Percentiles rank a stretch among this genome's conserved stretches.
These are phyloP conservation scores for mouse (Mus musculus) DNA, from an alignment of 2,113 vertebrate genomes.

Conservation along the genomic window DNA sequence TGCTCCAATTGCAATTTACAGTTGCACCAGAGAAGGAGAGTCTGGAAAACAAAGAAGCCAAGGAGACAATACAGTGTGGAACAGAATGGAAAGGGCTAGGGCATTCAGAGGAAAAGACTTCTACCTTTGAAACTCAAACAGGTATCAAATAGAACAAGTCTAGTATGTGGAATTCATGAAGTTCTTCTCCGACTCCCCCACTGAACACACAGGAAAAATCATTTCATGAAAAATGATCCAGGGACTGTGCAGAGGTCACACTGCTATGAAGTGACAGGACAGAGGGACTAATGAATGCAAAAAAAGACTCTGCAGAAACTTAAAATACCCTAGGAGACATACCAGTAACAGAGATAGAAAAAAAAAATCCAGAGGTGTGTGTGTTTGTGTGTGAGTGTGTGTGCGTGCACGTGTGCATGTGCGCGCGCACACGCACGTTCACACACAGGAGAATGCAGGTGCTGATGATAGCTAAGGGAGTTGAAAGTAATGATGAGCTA, in stretches of 20 bases:
- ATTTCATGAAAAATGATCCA: neutral
- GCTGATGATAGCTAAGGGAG: neutral
- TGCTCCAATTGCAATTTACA: neutral
- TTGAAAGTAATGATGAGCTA: neutral
- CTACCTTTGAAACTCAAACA: neutral
- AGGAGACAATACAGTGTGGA: neutral
- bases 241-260: neutral
- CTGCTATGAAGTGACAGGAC: neutral
- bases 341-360: neutral
- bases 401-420: too few species aligned
- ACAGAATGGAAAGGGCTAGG: neutral
- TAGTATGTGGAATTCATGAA: neutral
- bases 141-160: neutral
- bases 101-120: neutral
- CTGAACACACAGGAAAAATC: neutral
- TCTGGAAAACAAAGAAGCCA: neutral
- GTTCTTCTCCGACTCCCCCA: neutral
- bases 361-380: neutral
- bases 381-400: neutral
- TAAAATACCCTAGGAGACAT: neutral
- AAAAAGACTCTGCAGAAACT: neutral
- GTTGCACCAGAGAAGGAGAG: neutral
- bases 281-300: neutral
- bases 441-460: neutral
- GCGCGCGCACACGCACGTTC: too few species aligned